A percentile compares a stretch with the other conserved stretches of the same genome.
These are phyloP conservation scores for Argya squamiceps DNA, from an alignment of 2,797 vertebrate genomes.

Conservation along the genomic window DNA sequence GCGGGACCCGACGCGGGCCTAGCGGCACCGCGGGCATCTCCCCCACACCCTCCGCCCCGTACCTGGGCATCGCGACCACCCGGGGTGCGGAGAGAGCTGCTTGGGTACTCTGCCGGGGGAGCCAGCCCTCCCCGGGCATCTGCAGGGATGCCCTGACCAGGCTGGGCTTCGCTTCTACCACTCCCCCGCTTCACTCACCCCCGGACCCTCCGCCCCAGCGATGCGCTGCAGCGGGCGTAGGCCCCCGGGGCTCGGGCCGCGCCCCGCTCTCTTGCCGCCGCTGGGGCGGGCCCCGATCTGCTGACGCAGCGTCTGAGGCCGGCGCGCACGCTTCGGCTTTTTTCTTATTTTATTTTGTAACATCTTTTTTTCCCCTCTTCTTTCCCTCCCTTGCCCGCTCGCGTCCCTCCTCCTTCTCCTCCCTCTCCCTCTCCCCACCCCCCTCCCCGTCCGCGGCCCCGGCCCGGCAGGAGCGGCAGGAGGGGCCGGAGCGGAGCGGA, in stretches of 20 bases:
- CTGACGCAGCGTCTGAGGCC: conserved; percentile 74
- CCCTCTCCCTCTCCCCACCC: background rate
- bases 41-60: background rate
- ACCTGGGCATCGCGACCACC: background rate
- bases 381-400: background rate
- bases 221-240: background rate
- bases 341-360: background rate
- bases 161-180: background rate
- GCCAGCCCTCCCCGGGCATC: background rate
- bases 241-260: too few relatives aligned
- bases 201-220: too few relatives aligned
- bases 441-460: background rate
- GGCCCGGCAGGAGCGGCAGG: background rate
- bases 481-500: background rate
- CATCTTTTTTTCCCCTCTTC: background rate
- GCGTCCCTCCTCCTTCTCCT: background rate
- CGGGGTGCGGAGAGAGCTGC: background rate
- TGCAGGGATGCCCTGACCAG: background rate
- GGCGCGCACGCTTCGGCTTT: conserved; percentile 43
- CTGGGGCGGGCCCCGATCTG: conserved; percentile 11
- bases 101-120: background rate
- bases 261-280: background rate
- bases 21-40: background rate
- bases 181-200: background rate
- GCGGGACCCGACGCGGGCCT: background rate